phyloP scores from a whole-genome alignment of 1,140 invertebrate species.

The Bathynomus jamesi region DNA sequence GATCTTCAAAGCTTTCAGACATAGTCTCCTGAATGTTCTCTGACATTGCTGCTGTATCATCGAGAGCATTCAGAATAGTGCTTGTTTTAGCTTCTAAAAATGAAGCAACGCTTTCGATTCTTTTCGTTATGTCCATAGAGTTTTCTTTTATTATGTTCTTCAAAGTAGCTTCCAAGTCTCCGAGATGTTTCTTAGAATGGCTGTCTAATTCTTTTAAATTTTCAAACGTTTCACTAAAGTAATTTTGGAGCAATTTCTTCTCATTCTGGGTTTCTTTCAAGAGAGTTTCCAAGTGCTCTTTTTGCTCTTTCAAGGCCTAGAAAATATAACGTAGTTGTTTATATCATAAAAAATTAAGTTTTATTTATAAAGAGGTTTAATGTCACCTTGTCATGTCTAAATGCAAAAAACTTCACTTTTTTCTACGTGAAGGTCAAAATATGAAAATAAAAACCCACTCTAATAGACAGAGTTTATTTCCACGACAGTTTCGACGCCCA shows the following conservation, averaged over 20 bases:
- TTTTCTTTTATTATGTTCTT: constrained; percentile 9
- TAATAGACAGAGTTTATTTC: no score
- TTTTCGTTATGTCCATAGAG: neutral
- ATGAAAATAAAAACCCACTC: no score
- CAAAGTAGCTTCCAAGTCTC: constrained; percentile 9
- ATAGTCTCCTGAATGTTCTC: constrained; percentile 35
- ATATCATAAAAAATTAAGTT: no score
- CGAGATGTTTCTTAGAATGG: constrained; percentile 16
- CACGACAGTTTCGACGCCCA: no score
- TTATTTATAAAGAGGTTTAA: no score
- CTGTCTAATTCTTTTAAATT: constrained; percentile 13
- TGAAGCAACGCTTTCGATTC: neutral
- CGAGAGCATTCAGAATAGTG: constrained; percentile 25
- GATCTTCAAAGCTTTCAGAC: constrained; percentile 28
- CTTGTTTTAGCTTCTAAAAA: constrained; percentile 13
- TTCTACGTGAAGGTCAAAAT: no score
- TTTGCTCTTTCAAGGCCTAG: constrained; percentile 25
- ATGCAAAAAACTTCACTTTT: no score
- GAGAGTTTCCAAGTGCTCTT: constrained; percentile 17
- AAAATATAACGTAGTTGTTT: neutral
- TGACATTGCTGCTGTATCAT: constrained; percentile 26
- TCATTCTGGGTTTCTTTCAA: constrained; percentile 21
- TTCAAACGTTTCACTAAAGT: constrained; percentile 6
- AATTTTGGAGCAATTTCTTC: constrained; percentile 19
- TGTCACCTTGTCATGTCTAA: no score